Evolutionary conservation across 1,140 invertebrate genomes (phyloP), one percentile per base, ranked within the genome.

Genomic region (Chironomus striatipennis): DNA sequence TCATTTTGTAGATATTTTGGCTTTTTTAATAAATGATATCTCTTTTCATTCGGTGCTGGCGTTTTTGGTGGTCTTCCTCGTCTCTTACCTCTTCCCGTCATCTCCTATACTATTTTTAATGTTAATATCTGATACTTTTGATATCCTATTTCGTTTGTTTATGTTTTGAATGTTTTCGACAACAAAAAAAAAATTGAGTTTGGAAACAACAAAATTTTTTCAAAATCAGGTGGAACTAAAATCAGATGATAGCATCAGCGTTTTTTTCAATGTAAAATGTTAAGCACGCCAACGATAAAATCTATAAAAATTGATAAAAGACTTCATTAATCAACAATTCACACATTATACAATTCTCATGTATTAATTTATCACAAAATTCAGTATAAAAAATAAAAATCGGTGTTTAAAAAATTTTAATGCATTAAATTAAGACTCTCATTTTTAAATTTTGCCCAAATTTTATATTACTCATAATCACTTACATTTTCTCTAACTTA

Each of bases 11-110:
- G 86, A 84, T 95, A 96, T 87, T 94, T 95, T 8, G 94, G 94
- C 83, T 96, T 96, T 84, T 95, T 95, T 81, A 95, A 87, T 80
- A 94, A 85, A 85, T 93, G 90, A 84, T 91, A 93, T 81, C 92
- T 91, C 84, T 92, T 93, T 85, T 91, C 93, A 80, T 89, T 90
- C 77, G 90, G 87, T 82, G 89, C 90, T 78, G 91, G 90, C 75
- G 93, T 90, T 87, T 95, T 95, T 77, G 93, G 93, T 79, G 93
- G 93, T 77, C 93, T 89, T 78, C 93, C 93, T 84, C 92, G 86
- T 83, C 93, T 90, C 83, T 95, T 94, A 78, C 93, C 92, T 84
- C 93, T 89, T 78, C 91, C 89, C 78, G 91, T 91, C 92, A 94
- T 94, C 82, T 79, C 88, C 80, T 72, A 70, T 10, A 20, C 17